phyloP scores from a whole-genome alignment of 2,797 vertebrate species.

The Pristis pectinata region DNA sequence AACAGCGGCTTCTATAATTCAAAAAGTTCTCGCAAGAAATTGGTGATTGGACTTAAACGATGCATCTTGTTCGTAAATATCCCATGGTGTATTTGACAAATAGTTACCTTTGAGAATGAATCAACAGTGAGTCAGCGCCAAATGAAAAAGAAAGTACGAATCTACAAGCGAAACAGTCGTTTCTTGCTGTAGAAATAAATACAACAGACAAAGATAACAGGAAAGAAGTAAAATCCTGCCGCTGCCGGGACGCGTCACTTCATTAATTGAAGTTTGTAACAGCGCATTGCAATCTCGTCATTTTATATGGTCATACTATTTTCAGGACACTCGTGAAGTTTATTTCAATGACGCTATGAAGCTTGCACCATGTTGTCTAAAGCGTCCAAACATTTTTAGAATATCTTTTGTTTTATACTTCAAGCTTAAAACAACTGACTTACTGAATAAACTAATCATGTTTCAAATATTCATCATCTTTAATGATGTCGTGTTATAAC shows the following conservation, averaged over 20 bases:
- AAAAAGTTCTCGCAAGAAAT: background rate
- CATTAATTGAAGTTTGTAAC: background rate
- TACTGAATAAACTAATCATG: background rate
- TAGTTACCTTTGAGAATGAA: background rate
- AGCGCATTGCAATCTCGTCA: background rate
- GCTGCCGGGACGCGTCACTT: background rate
- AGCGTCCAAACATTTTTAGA: too few species aligned
- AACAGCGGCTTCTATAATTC: background rate
- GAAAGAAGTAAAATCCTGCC: background rate
- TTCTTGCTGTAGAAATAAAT: background rate
- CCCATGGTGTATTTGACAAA: background rate
- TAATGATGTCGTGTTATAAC: background rate
- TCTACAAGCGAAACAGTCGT: background rate
- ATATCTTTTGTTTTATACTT: background rate
- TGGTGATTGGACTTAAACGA: constrained; percentile 4
- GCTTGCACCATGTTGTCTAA: background rate
- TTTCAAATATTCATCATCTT: background rate
- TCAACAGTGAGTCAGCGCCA: background rate
- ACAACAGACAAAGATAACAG: background rate
- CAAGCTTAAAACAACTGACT: background rate
- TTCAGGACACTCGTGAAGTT: background rate
- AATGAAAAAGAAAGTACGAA: background rate
- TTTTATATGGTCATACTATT: background rate
- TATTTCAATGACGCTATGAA: background rate
- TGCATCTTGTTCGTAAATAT: background rate